Conservation (phyloP, 1,140 invertebrate species). For the Triops cancriformis region DNA sequence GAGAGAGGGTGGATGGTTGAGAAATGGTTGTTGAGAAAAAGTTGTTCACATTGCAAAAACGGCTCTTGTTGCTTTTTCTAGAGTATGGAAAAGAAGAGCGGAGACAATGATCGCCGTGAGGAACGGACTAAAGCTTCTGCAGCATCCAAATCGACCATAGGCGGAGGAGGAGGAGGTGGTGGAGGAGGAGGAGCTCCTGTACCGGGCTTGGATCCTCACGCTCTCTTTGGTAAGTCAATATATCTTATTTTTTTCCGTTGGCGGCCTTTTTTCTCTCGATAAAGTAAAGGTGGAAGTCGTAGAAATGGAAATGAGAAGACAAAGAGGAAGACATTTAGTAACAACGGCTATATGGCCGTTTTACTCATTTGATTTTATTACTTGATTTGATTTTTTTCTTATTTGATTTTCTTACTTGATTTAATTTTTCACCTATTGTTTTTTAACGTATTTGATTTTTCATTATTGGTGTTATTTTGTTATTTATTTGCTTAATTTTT, state of each 20-base stretch:
- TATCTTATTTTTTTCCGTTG: background rate
- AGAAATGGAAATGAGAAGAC: background rate
- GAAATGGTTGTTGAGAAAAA: background rate
- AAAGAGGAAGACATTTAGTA: background rate
- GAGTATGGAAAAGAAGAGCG: constrained; percentile 6
- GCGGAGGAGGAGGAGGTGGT: too few species aligned
- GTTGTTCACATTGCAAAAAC: background rate
- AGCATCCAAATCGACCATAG: background rate
- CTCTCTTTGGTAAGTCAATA: constrained; percentile 14
- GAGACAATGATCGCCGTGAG: constrained; percentile 9
- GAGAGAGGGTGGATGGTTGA: background rate
- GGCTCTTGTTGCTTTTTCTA: background rate
- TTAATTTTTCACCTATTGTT: too few species aligned
- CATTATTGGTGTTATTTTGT: too few species aligned
- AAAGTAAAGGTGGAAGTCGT: background rate
- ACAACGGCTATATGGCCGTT: too few species aligned
- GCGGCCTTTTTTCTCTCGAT: background rate
- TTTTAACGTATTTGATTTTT: too few species aligned
- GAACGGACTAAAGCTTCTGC: background rate
- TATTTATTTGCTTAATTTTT: too few species aligned
- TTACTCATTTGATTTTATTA: too few species aligned
- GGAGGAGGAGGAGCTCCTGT: background rate
- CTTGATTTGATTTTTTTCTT: too few species aligned
- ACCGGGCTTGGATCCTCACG: background rate
- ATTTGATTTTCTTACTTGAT: too few species aligned